Evolutionary conservation across 2,113 vertebrate genomes (phyloP).

Genomic region (Amphiprion percula): DNA sequence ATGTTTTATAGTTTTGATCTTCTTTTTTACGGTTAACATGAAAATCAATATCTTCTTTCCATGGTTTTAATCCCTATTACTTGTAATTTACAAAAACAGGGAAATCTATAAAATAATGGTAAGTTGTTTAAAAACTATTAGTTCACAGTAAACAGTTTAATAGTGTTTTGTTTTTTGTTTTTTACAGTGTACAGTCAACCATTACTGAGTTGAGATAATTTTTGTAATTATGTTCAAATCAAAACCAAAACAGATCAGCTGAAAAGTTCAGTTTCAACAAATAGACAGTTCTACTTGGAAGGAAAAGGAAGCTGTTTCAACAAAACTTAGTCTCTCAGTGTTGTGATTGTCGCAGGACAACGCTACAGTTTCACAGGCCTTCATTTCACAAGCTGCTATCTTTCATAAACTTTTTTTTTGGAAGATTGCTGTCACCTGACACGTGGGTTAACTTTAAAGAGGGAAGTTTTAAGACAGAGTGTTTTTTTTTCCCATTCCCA

Average conservation of each 20-base stretch:
- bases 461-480: constrained; percentile 7
- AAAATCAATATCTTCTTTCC: too few relatives aligned
- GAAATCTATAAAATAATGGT: too few relatives aligned
- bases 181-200: too few relatives aligned
- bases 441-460: neutral
- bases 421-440: neutral
- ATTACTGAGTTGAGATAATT: neutral
- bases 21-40: too few relatives aligned
- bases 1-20: too few relatives aligned
- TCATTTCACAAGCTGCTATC: constrained; percentile 13
- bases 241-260: neutral
- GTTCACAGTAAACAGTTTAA: too few relatives aligned
- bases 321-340: neutral
- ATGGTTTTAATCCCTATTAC: too few relatives aligned
- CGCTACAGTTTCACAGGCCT: neutral
- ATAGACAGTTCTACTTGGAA: neutral
- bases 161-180: too few relatives aligned
- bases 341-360: too few relatives aligned
- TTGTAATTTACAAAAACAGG: too few relatives aligned
- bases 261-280: neutral
- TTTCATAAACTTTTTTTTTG: constrained; percentile 2
- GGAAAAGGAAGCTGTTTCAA: neutral
- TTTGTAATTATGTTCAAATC: neutral
- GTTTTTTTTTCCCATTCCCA: neutral
- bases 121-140: too few relatives aligned